Conservation (phyloP, 2,113 vertebrate species). For the Illadopsis cleaveri region DNA sequence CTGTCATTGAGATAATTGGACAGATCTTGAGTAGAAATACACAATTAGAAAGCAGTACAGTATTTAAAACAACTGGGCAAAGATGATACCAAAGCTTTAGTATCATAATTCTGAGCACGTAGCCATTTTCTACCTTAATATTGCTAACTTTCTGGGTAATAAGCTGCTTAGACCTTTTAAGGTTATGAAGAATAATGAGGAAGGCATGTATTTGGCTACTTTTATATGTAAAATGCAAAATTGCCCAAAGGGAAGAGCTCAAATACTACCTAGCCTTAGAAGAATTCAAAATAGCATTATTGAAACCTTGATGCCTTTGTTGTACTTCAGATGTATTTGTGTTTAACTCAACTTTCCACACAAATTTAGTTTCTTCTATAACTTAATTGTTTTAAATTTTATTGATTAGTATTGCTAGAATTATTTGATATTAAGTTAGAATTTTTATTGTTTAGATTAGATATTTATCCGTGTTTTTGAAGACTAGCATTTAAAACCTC, state of each 20-base stretch:
- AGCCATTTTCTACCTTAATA: neutral
- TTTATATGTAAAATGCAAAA: neutral
- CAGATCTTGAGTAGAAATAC: neutral
- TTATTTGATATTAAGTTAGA: neutral
- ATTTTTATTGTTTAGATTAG: neutral
- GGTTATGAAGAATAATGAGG: neutral
- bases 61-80: neutral
- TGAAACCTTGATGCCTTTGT: neutral
- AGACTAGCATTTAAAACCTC: neutral
- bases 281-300: neutral
- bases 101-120: neutral
- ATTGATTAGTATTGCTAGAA: neutral
- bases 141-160: neutral
- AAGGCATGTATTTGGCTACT: neutral
- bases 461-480: neutral
- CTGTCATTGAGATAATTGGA: neutral
- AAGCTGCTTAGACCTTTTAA: neutral
- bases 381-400: neutral
- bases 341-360: neutral
- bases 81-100: neutral
- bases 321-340: neutral
- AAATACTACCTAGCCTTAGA: neutral
- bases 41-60: neutral
- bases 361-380: neutral
- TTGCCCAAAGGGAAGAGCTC: neutral